Evolutionary conservation across 2,113 vertebrate species (phyloP).

Genomic region (Urocolius indicus): DNA sequence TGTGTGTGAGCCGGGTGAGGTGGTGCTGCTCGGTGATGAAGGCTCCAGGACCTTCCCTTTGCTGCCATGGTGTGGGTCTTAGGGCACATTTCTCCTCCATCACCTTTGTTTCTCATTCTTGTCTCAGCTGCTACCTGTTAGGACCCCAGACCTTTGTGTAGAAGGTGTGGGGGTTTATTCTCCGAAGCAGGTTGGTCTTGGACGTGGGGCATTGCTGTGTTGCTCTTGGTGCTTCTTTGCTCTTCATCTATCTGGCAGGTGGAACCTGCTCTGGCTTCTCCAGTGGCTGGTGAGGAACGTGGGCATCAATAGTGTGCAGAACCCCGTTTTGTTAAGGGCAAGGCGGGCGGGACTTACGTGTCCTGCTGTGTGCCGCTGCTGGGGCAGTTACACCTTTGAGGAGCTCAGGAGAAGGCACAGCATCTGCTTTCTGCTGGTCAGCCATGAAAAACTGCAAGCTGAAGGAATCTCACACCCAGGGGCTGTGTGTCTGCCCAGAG

Average conservation of each 20-base stretch:
- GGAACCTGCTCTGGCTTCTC: slow-evolving; percentile 22
- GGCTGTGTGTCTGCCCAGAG: background rate
- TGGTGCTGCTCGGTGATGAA: background rate
- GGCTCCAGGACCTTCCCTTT: background rate
- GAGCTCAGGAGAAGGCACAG: background rate
- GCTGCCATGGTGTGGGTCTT: fast-evolving
- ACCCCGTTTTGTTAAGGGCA: background rate
- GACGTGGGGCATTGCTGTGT: slow-evolving; percentile 21
- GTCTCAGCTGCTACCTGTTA: slow-evolving; percentile 77
- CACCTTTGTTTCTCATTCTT: background rate
- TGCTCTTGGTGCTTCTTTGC: slow-evolving; percentile 15
- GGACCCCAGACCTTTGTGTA: slow-evolving; percentile 83
- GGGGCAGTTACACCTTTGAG: background rate
- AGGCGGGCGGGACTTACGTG: background rate
- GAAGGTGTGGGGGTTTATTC: slow-evolving; percentile 87
- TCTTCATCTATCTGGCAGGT: background rate
- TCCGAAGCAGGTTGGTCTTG: slow-evolving; percentile 86
- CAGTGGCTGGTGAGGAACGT: background rate
- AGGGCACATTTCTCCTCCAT: background rate
- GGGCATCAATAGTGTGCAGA: fast-evolving
- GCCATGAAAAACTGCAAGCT: background rate
- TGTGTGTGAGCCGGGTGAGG: background rate
- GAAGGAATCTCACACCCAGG: background rate
- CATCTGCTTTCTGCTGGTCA: background rate
- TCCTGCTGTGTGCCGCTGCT: background rate